Evolutionary conservation across 37 sponge, comb jelly and placozoan genomes (phyloP).

Genomic region (Cladorhizidae sp.): DNA sequence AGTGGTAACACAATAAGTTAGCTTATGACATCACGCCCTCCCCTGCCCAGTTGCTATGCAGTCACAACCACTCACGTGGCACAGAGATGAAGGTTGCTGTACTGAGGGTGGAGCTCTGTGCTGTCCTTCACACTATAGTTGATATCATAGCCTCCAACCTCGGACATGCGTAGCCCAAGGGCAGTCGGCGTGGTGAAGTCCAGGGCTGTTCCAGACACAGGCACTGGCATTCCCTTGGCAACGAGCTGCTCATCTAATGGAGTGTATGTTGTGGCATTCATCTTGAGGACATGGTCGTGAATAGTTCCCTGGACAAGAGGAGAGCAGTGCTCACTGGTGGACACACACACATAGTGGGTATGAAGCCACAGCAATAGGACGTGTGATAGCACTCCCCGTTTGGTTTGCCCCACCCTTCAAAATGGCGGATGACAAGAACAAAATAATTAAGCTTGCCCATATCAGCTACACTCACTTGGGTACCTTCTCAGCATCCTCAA

Average conservation of each 20-base stretch:
- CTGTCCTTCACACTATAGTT: conserved; percentile 51
- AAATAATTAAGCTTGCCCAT: no score
- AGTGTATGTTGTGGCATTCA: conserved; percentile 56
- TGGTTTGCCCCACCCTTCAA: no score
- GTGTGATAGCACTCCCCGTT: no score
- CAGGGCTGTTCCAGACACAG: conserved; percentile 68
- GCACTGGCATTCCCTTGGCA: conserved; percentile 54
- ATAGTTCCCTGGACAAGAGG: conserved; percentile 14
- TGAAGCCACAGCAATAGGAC: no score
- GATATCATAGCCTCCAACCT: conserved; percentile 84
- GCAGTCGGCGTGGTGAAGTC: conserved; percentile 72
- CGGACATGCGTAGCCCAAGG: conserved; percentile 68
- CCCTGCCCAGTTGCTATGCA: no score
- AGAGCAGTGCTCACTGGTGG: no score
- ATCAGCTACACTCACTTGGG: no score
- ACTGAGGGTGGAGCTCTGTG: background rate
- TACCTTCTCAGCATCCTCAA: no score
- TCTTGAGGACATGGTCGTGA: conserved; percentile 25
- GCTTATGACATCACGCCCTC: no score
- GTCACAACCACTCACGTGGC: conserved; percentile 8
- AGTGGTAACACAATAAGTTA: no score
- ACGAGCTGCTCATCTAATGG: conserved; percentile 55
- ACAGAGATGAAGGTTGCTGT: conserved; percentile 2
- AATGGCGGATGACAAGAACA: no score
- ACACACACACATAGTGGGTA: no score